These are phyloP conservation scores for Danaus chrysippus DNA, from an alignment of 2,888 invertebrate species.

Conservation along the genomic window DNA sequence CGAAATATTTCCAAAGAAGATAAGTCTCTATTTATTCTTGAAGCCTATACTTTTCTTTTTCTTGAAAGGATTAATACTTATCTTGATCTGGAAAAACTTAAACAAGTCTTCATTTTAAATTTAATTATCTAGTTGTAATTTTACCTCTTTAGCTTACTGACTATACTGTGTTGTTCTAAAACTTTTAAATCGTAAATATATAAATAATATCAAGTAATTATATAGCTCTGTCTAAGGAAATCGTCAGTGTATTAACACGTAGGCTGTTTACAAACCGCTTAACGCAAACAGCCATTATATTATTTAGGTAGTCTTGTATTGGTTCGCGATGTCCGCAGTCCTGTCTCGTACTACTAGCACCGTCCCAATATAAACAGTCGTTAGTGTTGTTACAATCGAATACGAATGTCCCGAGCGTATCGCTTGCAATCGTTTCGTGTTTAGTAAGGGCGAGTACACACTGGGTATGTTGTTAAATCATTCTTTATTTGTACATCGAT, in stretches of 20 bases:
- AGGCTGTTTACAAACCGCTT: slow-evolving; percentile 63
- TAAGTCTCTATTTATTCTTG: too few species aligned
- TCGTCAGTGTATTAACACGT: not conserved
- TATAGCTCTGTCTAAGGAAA: not conserved
- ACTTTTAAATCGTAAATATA: not conserved
- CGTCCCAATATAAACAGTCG: slow-evolving; percentile 66
- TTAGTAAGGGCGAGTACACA: slow-evolving; percentile 21
- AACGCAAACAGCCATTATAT: slow-evolving; percentile 67
- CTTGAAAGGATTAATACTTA: too few species aligned
- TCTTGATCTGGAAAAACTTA: too few species aligned
- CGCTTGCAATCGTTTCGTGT: slow-evolving; percentile 27
- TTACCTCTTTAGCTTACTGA: too few species aligned
- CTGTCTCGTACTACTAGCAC: slow-evolving; percentile 37
- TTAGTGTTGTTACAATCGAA: slow-evolving; percentile 58
- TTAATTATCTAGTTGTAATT: too few species aligned
- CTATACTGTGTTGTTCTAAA: too few species aligned
- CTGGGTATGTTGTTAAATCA: slow-evolving; percentile 4
- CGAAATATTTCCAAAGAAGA: too few species aligned
- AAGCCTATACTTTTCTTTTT: too few species aligned
- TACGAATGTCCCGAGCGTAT: slow-evolving; percentile 43
- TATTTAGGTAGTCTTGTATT: slow-evolving; percentile 72
- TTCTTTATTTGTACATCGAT: not conserved
- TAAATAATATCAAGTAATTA: not conserved
- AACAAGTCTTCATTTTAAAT: too few species aligned
- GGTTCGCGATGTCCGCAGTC: slow-evolving; percentile 63